Base-by-base conservation (phyloP, 2,797 vertebrate genomes). In the Platyrinchus mystaceus region DNA sequence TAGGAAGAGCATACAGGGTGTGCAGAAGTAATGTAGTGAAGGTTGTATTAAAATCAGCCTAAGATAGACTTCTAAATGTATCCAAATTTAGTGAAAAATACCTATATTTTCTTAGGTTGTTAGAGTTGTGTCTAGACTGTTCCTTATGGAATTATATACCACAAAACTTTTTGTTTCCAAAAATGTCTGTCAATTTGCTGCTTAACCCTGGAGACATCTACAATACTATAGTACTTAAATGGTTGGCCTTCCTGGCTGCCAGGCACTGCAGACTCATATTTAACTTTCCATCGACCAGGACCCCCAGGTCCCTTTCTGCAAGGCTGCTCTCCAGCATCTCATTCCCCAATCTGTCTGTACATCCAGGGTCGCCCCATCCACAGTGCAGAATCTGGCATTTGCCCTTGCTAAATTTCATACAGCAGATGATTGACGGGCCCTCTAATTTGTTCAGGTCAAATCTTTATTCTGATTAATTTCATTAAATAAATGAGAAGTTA, bases 401-500 rank as follows among this genome's bases (percentile, higher is more conserved):
- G 18, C 20, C 20, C 20, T 13, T 18, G 20, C 39, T 30, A 50
- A 22, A 68, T 37, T 68, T 50, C 21, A 32, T 52, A 23, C 30
- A 14, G 11, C 5, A 23, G 36, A 9, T 32, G 12, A 32, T 32
- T 52, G 22, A 28, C 22, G 7, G 30, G 16, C 15, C 11, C 9
- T 69, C 49, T 52, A 52, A 39, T 39, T 39, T 69, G 8, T 26
- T 49, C 32, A 32, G 14, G 36, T 39, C 67, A 52, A 53, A 19
- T 50, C 34, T 84, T 94, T 56, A 41, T 39, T 84, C 46, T 58
- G n/a, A 18, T 69, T 43, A 36, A 46, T 84, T 92, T 94, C 46
- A 70, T 87, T 75, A 87, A 67, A 59, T 69, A 55, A 79, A 49
- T 87, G 68, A 78, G 44, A 59, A 68, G 14, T 5, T 58, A 59